phyloP scores from a whole-genome alignment of 1,140 invertebrate genomes.

The Linepithema humile region DNA sequence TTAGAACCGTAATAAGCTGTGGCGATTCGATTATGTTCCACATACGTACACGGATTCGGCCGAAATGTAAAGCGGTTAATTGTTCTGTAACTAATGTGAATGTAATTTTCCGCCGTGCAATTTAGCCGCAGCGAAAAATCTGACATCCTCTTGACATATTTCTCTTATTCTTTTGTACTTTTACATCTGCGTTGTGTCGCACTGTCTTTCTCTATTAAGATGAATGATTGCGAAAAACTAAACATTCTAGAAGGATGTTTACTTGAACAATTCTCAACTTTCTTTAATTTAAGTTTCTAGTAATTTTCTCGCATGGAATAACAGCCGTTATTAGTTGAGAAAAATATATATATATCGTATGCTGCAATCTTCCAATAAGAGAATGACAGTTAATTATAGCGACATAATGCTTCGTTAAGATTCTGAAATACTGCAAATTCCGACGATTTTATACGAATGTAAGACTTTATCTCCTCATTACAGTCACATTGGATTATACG shows the following conservation, averaged over 20 bases:
- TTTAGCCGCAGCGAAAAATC: not conserved
- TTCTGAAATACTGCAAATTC: not conserved
- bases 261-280: too few relatives aligned
- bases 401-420: not conserved
- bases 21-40: constrained; percentile 16
- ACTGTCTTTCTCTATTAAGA: too few relatives aligned
- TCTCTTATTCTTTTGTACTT: not conserved
- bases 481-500: too few relatives aligned
- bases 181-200: too few relatives aligned
- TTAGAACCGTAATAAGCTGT: constrained; percentile 48
- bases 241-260: too few relatives aligned
- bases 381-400: not conserved
- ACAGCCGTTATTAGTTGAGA: not conserved
- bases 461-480: too few relatives aligned
- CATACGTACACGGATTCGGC: not conserved
- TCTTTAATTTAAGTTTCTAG: not conserved
- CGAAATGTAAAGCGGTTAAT: constrained; percentile 34
- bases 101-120: not conserved
- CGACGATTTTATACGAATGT: not conserved
- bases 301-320: not conserved
- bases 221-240: too few relatives aligned
- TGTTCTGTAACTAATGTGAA: not conserved
- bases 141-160: not conserved
- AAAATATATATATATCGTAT: not conserved
- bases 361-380: not conserved